phyloP scores from a whole-genome alignment of 2,797 vertebrate species.

The Trichosurus vulpecula region DNA sequence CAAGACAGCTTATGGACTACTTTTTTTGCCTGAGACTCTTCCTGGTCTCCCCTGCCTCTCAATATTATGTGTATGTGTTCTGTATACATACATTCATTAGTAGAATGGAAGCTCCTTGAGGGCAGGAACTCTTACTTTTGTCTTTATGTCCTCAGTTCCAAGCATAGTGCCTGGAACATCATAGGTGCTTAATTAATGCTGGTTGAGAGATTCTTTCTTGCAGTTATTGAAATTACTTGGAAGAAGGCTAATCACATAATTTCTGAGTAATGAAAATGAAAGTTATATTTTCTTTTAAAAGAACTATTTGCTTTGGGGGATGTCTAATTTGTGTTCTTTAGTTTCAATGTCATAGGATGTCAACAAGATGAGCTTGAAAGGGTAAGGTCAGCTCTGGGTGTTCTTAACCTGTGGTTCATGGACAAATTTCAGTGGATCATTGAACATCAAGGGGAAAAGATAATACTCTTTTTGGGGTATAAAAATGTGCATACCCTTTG shows the following conservation, averaged over 20 bases:
- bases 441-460: neutral
- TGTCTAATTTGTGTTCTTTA: neutral
- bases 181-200: neutral
- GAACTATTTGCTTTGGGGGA: neutral
- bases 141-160: neutral
- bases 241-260: neutral
- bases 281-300: neutral
- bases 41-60: neutral
- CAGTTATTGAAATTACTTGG: neutral
- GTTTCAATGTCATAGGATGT: neutral
- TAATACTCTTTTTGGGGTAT: too few species aligned
- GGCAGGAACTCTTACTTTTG: neutral
- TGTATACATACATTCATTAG: neutral
- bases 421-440: neutral
- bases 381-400: neutral
- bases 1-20: neutral
- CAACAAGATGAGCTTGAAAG: neutral
- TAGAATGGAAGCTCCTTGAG: neutral
- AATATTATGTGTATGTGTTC: neutral
- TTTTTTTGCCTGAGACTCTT: neutral
- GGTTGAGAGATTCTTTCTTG: neutral
- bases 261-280: neutral
- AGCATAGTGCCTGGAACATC: neutral
- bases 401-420: neutral
- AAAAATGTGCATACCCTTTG: too few species aligned